Percentiles rank a stretch among this genome's conserved stretches.
phyloP scores from a whole-genome alignment of 2,797 vertebrate genomes.

The Hylomyscus alleni region DNA sequence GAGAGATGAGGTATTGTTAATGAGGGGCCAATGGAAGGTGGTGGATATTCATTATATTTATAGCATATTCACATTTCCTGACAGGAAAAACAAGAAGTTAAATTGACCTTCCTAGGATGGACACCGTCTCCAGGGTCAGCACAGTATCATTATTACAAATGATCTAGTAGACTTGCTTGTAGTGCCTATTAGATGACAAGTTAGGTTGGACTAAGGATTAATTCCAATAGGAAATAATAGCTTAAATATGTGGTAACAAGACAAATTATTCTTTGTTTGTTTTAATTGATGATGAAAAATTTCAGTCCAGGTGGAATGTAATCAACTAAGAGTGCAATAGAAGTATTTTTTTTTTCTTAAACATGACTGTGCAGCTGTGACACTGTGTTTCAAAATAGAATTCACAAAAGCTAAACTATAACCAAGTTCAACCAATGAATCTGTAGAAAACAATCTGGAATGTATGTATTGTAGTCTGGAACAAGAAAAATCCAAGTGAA shows the following conservation, averaged over 20 bases:
- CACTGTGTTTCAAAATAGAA: conserved; percentile 1
- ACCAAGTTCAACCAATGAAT: neutral
- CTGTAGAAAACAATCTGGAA: conserved; percentile 29
- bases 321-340: neutral
- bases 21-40: neutral
- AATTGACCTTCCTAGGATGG: neutral
- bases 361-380: neutral
- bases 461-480: neutral
- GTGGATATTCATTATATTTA: neutral
- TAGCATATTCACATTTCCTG: neutral
- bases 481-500: conserved; percentile 59
- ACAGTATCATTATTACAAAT: neutral
- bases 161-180: neutral
- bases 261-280: neutral
- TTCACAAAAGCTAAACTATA: conserved; percentile 41
- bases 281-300: neutral
- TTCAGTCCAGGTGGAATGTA: neutral
- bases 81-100: neutral
- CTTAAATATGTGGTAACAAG: neutral
- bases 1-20: neutral
- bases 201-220: neutral
- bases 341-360: conserved; percentile 11
- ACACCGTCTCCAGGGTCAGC: neutral
- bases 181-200: neutral
- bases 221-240: neutral